Conservation (phyloP, 1,140 invertebrate genomes). For the Formica selysi region DNA sequence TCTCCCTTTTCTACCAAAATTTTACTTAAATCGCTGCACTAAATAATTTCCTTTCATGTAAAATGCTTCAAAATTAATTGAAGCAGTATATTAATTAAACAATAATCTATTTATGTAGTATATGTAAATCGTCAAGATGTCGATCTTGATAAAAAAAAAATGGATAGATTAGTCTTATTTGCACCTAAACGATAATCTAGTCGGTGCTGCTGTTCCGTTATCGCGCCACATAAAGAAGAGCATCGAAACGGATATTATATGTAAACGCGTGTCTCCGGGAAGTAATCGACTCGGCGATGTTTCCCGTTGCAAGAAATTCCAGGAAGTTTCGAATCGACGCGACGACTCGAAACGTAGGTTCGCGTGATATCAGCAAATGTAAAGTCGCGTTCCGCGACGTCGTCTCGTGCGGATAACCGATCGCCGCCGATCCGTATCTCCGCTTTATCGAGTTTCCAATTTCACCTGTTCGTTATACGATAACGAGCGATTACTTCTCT, state of each 20-base stretch:
- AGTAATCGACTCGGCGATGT: not conserved
- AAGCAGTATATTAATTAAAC: not conserved
- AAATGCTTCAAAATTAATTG: not conserved
- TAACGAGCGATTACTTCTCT: conserved; percentile 54
- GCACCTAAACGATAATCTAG: not conserved
- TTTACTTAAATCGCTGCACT: not conserved
- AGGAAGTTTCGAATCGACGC: conserved; percentile 8
- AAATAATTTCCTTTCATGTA: conserved; percentile 4
- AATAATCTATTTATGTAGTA: not conserved
- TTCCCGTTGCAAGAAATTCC: conserved; percentile 26
- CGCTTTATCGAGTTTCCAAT: conserved; percentile 54
- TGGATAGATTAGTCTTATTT: not conserved
- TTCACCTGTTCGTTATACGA: conserved; percentile 50
- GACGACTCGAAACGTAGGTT: not conserved
- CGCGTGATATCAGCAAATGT: conserved; percentile 47
- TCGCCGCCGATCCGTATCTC: conserved; percentile 43
- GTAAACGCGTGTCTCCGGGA: conserved; percentile 5
- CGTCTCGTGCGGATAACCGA: conserved; percentile 42
- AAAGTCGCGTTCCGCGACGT: not conserved
- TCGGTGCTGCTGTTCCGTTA: not conserved
- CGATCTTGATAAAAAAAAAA: not conserved
- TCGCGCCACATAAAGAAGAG: not conserved
- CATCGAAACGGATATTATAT: not conserved
- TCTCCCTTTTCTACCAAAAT: not conserved
- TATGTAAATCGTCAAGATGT: not conserved